These are phyloP conservation scores for Coelopa frigida DNA, from an alignment of 1,140 invertebrate genomes.

Conservation along the genomic window DNA sequence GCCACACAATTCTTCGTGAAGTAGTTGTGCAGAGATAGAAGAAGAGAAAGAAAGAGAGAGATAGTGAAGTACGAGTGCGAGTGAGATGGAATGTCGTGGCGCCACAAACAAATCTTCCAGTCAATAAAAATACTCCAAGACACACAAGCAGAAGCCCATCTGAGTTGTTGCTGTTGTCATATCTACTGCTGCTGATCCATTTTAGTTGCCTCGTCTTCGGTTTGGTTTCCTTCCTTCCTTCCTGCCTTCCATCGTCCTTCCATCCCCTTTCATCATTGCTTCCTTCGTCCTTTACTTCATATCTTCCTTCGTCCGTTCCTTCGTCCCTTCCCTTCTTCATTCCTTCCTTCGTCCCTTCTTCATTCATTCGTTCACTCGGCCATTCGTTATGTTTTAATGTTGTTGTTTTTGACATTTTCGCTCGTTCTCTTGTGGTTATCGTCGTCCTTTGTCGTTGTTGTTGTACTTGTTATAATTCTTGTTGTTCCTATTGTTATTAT, in stretches of 20 bases:
- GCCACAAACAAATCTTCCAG: slow-evolving; percentile 10
- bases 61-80: no score
- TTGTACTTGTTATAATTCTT: background rate
- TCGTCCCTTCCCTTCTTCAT: background rate
- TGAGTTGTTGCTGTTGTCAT: background rate
- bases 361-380: no score
- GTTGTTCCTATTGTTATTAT: slow-evolving; percentile 1
- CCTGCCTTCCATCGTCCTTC: slow-evolving; percentile 6
- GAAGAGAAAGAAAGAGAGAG: no score
- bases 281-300: no score
- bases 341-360: slow-evolving; percentile 1
- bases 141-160: background rate
- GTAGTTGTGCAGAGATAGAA: no score
- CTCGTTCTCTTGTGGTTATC: no score
- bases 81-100: no score
- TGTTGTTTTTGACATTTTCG: slow-evolving; percentile 10
- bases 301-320: background rate
- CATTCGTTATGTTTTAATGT: slow-evolving; percentile 7
- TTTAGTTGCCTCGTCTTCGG: slow-evolving; percentile 3
- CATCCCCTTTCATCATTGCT: background rate
- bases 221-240: no score
- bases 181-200: background rate
- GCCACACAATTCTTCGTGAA: no score
- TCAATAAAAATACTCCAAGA: slow-evolving; percentile 8
- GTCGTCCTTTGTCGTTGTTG: background rate